These are phyloP conservation scores for Hystrix cristata DNA, from an alignment of 2,113 vertebrate genomes.

Conservation along the genomic window DNA sequence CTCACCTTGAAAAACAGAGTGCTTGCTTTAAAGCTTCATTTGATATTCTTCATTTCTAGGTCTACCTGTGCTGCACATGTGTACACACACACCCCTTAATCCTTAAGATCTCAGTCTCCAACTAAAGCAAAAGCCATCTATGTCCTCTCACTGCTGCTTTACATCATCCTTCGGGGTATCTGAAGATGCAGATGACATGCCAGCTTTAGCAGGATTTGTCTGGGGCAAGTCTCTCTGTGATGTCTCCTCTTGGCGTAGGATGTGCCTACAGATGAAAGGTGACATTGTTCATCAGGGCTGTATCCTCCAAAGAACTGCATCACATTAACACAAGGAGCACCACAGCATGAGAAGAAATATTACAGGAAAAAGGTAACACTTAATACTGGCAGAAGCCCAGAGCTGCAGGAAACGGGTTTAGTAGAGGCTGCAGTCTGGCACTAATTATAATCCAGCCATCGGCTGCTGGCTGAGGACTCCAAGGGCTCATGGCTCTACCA, in stretches of 20 bases:
- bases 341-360: neutral
- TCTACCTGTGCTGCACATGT: neutral
- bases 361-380: neutral
- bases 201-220: neutral
- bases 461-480: neutral
- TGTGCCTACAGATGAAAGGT: neutral
- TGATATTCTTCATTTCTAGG: neutral
- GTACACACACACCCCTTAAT: neutral
- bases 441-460: neutral
- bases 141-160: neutral
- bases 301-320: neutral
- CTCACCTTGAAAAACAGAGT: slow-evolving; percentile 5
- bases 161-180: neutral
- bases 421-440: neutral
- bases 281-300: neutral
- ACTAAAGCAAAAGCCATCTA: slow-evolving; percentile 5
- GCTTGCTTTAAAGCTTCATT: neutral
- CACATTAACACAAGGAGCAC: neutral
- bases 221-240: neutral
- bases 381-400: neutral
- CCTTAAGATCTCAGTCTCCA: neutral
- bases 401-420: slow-evolving; percentile 31
- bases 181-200: neutral
- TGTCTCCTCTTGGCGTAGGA: neutral
- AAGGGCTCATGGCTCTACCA: neutral